Percentiles rank a stretch among this genome's conserved stretches.
These are phyloP conservation scores for Heliconius sara DNA, from an alignment of 2,888 invertebrate species.

Conservation along the genomic window DNA sequence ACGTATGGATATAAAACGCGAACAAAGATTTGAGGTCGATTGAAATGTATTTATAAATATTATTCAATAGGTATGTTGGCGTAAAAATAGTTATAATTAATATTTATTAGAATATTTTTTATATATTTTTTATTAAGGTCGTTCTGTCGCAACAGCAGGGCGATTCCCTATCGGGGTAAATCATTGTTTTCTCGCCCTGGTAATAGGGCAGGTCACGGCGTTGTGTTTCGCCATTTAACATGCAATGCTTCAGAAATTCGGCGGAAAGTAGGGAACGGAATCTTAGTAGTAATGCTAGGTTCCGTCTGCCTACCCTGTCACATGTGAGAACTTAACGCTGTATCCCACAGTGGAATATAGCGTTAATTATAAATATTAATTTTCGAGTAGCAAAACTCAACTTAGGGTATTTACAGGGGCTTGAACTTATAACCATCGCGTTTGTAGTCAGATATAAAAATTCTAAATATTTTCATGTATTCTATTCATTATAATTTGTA, in stretches of 20 bases:
- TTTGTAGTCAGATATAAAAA: neutral
- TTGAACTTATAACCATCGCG: too few species aligned
- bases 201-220: neutral
- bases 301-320: neutral
- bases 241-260: neutral
- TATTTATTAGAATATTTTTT: neutral
- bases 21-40: slow-evolving; percentile 24
- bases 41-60: slow-evolving; percentile 6
- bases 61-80: neutral
- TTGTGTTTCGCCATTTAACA: neutral
- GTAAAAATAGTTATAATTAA: neutral
- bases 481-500: neutral
- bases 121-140: neutral
- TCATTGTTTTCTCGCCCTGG: neutral
- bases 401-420: too few species aligned
- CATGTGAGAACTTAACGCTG: too few species aligned
- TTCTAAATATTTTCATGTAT: neutral
- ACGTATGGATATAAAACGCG: slow-evolving; percentile 13
- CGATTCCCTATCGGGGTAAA: neutral
- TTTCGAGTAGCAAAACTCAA: too few species aligned
- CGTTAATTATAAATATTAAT: neutral
- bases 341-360: neutral
- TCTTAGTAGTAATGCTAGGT: neutral
- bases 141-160: too few species aligned
- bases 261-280: neutral